Conservation (phyloP, 2,113 vertebrate genomes). For the Sinocyclocheilus rhinocerous region DNA sequence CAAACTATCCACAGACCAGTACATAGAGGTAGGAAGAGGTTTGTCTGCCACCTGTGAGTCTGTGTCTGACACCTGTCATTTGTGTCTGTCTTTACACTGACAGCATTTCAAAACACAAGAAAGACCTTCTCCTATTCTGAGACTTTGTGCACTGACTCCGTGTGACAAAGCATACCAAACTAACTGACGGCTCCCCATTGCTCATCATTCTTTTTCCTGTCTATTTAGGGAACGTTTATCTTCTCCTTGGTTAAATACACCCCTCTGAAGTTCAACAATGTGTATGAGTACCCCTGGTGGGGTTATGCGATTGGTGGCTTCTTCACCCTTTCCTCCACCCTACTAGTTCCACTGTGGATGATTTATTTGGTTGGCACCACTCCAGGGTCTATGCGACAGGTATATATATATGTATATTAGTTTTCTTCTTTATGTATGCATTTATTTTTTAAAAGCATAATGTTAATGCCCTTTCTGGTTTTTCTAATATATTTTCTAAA, state of each 20-base stretch:
- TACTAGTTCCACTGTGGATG: constrained; percentile 76
- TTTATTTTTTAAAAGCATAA: too few relatives aligned
- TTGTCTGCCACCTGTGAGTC: constrained; percentile 13
- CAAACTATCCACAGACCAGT: neutral
- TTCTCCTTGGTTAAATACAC: constrained; percentile 72
- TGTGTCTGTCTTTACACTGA: constrained; percentile 29
- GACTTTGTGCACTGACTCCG: neutral
- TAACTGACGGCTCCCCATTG: neutral
- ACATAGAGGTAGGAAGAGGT: neutral
- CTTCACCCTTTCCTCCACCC: constrained; percentile 77
- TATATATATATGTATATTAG: too few relatives aligned
- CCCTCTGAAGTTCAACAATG: constrained; percentile 76
- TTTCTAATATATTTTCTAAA: too few relatives aligned
- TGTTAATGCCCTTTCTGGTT: too few relatives aligned
- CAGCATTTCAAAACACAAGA: constrained; percentile 21
- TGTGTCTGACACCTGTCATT: constrained; percentile 44
- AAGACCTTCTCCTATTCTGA: neutral
- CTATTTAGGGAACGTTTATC: constrained; percentile 69
- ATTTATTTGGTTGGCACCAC: constrained; percentile 67
- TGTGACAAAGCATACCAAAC: neutral
- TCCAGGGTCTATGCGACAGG: constrained; percentile 74
- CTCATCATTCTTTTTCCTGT: neutral
- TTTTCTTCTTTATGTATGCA: too few relatives aligned
- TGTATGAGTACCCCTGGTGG: constrained; percentile 81
- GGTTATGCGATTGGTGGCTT: constrained; percentile 75